These are phyloP conservation scores for Pampusana beccarii DNA, from an alignment of 2,113 vertebrate species.

Conservation along the genomic window DNA sequence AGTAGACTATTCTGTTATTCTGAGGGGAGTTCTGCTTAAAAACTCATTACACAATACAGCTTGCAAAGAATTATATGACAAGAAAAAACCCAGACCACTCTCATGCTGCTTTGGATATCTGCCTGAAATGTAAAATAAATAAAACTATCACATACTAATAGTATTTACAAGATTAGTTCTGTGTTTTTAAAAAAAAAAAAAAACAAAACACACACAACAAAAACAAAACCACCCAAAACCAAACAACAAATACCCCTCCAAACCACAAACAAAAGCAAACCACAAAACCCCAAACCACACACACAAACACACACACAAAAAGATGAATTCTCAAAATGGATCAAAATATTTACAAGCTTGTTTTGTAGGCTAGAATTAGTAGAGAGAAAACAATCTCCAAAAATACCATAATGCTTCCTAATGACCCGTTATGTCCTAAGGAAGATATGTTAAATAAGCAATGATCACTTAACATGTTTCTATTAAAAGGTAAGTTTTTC, in stretches of 20 bases:
- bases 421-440: neutral
- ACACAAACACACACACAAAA: neutral
- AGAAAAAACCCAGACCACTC: neutral
- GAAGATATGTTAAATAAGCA: neutral
- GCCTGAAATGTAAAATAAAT: neutral
- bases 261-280: no score
- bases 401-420: neutral
- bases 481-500: neutral
- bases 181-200: neutral
- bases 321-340: neutral
- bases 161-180: neutral
- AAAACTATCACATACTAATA: neutral
- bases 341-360: neutral
- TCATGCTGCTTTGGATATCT: neutral
- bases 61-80: neutral
- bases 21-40: slow-evolving; percentile 5
- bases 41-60: neutral
- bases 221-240: neutral
- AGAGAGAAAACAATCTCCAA: neutral
- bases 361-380: neutral
- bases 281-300: neutral
- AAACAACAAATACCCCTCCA: no score
- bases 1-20: neutral
- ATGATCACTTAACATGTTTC: neutral
- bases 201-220: no score